phyloP scores from a whole-genome alignment of 1,140 invertebrate genomes.

The Mercenaria mercenaria region DNA sequence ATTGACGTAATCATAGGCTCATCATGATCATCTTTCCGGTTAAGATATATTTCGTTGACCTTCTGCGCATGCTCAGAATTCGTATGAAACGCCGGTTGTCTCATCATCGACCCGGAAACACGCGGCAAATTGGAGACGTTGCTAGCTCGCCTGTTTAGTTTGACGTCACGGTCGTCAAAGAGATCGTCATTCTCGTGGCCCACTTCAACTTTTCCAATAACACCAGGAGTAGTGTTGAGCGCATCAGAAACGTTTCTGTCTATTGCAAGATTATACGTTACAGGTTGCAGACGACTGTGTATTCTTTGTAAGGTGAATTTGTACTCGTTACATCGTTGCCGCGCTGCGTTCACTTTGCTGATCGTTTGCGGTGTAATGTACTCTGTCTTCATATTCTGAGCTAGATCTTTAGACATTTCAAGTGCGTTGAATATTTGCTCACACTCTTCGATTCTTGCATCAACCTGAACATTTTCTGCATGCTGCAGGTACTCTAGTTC shows the following conservation, averaged over 20 bases:
- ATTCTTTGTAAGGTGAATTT: constrained; percentile 54
- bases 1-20: constrained; percentile 58
- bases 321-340: constrained; percentile 56
- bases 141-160: constrained; percentile 3
- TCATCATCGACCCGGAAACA: background rate
- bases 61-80: constrained; percentile 41
- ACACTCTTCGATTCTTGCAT: constrained; percentile 60
- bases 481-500: constrained; percentile 54
- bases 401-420: constrained; percentile 63
- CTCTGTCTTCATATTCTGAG: constrained; percentile 51
- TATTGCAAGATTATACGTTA: constrained; percentile 54
- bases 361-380: constrained; percentile 59
- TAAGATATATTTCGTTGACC: constrained; percentile 35
- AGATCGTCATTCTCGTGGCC: constrained; percentile 47
- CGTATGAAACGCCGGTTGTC: background rate
- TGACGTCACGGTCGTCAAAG: background rate
- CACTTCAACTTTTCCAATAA: constrained; percentile 56
- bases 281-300: constrained; percentile 52
- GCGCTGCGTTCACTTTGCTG: constrained; percentile 51
- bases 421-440: constrained; percentile 49
- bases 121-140: background rate
- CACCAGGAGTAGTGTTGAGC: constrained; percentile 44
- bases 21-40: constrained; percentile 55
- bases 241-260: constrained; percentile 56
- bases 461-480: constrained; percentile 51